These are phyloP conservation scores for Chaunax sp. DNA, from an alignment of 2,797 vertebrate genomes.

Conservation along the genomic window DNA sequence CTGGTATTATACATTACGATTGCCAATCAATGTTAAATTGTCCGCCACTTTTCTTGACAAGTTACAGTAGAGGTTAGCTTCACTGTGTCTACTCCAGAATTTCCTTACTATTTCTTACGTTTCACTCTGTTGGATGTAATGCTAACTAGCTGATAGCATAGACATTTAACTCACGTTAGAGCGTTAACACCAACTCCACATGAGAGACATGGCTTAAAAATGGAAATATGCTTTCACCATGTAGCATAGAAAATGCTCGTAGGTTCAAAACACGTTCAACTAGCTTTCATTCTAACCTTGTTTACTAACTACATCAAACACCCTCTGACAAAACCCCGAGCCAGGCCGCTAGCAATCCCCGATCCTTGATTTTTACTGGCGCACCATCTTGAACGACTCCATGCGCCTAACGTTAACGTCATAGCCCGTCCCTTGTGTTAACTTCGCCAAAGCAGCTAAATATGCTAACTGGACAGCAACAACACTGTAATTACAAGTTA, in stretches of 20 bases:
- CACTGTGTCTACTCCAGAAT: background rate
- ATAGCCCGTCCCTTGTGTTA: background rate
- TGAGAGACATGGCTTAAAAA: too few relatives aligned
- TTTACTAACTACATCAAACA: constrained; percentile 3
- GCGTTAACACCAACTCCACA: background rate
- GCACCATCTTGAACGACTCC: constrained; percentile 13
- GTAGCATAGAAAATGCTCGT: too few relatives aligned
- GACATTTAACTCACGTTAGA: background rate
- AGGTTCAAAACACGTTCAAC: constrained; percentile 22
- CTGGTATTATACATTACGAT: too few relatives aligned
- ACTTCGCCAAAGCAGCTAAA: constrained; percentile 25
- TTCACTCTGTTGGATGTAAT: background rate
- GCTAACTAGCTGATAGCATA: background rate
- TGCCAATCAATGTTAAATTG: too few relatives aligned
- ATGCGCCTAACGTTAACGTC: constrained; percentile 14
- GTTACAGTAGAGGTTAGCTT: constrained; percentile 21
- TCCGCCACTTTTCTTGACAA: too few relatives aligned
- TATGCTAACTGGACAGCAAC: constrained; percentile 48
- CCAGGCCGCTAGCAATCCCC: constrained; percentile 61
- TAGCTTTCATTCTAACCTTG: background rate
- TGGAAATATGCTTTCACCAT: background rate
- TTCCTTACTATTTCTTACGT: background rate
- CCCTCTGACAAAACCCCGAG: background rate
- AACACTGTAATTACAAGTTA: constrained; percentile 48
- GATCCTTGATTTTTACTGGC: constrained; percentile 54